These are phyloP conservation scores for Akabosia matsudoensis DNA, from an alignment of 1,140 invertebrate species.

Conservation along the genomic window DNA sequence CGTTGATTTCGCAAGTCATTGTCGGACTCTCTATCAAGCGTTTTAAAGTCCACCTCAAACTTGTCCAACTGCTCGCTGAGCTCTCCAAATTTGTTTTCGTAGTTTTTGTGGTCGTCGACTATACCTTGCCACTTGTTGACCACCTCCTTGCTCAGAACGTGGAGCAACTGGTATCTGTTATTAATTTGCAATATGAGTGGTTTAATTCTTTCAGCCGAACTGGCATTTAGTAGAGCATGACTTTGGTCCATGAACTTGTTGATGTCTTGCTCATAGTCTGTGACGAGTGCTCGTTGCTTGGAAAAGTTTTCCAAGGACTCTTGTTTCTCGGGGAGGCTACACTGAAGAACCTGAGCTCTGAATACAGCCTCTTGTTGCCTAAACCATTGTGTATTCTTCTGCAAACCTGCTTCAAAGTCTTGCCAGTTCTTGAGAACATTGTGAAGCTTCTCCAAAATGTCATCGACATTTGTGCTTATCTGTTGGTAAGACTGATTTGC, in stretches of 20 bases:
- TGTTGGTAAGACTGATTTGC: background rate
- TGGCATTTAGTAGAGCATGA: conserved; percentile 78
- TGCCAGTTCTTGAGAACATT: conserved; percentile 76
- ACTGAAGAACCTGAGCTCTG: conserved; percentile 77
- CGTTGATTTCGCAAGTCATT: conserved; percentile 62
- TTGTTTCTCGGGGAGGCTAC: conserved; percentile 76
- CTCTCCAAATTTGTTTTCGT: conserved; percentile 71
- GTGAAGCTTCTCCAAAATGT: conserved; percentile 57
- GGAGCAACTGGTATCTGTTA: conserved; percentile 80
- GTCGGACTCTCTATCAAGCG: conserved; percentile 55
- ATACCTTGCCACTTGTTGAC: conserved; percentile 80
- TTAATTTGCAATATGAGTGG: conserved; percentile 84
- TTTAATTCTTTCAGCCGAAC: conserved; percentile 79
- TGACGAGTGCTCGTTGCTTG: conserved; percentile 68
- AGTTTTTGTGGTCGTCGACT: conserved; percentile 77
- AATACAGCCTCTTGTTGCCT: conserved; percentile 75
- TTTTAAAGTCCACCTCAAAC: conserved; percentile 68
- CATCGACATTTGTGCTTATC: conserved; percentile 35
- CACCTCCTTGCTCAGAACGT: conserved; percentile 79
- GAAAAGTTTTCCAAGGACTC: conserved; percentile 68
- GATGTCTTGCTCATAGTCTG: conserved; percentile 70
- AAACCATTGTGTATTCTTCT: conserved; percentile 79
- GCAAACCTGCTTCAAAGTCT: conserved; percentile 76
- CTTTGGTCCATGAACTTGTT: conserved; percentile 86
- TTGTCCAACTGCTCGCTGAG: conserved; percentile 72